Evolutionary conservation across 2,888 invertebrate genomes (phyloP), one percentile per base, ranked within the genome.

Genomic region (Graphium colonna): DNA sequence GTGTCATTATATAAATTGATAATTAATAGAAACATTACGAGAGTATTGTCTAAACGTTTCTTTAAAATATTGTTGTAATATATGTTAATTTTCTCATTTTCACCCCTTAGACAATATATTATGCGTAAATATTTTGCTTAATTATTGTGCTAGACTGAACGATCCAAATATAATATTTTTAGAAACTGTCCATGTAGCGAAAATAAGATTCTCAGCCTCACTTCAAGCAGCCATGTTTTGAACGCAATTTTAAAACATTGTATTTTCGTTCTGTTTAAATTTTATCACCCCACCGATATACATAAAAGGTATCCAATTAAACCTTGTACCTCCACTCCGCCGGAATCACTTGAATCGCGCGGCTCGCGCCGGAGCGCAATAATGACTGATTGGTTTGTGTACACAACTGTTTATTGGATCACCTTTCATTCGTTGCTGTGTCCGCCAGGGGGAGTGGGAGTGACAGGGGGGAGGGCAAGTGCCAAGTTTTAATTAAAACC

Each of bases 401-500:
- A 39, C 15, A 40, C 38, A 36, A n/a, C 15, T 39, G 18, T 13
- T 39, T 39, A 39, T 39, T 40, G 45, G 31, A 51, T 51, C 45
- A 46, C 51, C 40, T 52, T 45, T 52, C 16, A 18, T 51, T 17
- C 31, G n/a, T n/a, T 16, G 45, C 39, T 16, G 21, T 36, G 36
- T 47, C 15, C 21, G 1, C 38, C 15, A 10, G 18, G 39, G 26
- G 18, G 9, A 28, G 21, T 1, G 2, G 7, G 21, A 1, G 15
- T 36, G 15, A 21, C 8, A 39, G 21, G 39, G 38, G 47, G 2
- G 36, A 9, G 33, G 33, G 1, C 13, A 31, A 15, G 7, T n/a
- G 36, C 12, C 41, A 47, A 8, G 28, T 46, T 52, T 52, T 47
- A 52, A 52, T 52, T 52, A 52, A 52, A 41, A 33, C 38, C 8